Conservation (phyloP, 2,797 vertebrate genomes). For the Natrix natrix region DNA sequence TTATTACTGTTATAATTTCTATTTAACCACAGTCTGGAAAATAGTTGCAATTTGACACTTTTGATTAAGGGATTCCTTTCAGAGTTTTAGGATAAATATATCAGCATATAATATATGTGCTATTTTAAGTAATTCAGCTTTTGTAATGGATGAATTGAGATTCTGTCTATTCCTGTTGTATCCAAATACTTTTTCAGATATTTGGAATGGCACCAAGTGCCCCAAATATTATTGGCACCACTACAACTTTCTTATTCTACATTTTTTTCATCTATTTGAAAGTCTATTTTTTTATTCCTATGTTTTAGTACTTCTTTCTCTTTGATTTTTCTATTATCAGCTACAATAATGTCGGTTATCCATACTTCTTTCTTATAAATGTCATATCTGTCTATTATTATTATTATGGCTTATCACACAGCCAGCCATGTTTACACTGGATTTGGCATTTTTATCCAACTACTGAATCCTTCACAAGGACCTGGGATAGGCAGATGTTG, state of each 20-base stretch:
- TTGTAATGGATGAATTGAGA: not conserved
- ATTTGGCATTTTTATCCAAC: not conserved
- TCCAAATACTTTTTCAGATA: not conserved
- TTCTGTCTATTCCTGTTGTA: not conserved
- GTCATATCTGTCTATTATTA: not conserved
- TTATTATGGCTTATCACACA: not conserved
- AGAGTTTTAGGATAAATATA: not conserved
- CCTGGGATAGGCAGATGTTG: not conserved
- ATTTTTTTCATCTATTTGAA: not conserved
- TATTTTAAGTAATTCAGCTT: not conserved
- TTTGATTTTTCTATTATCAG: not conserved
- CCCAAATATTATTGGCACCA: not conserved
- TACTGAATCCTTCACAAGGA: not conserved
- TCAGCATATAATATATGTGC: not conserved
- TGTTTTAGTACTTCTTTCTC: not conserved
- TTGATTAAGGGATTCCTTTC: not conserved
- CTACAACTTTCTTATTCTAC: not conserved
- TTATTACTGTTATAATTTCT: not conserved
- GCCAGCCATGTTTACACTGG: not conserved
- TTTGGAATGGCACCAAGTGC: not conserved
- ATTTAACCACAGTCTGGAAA: not conserved
- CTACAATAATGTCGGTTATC: not conserved
- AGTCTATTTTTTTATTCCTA: not conserved
- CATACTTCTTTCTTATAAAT: not conserved
- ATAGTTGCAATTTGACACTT: not conserved